Evolutionary conservation across 1,140 invertebrate species (phyloP), one percentile per base, ranked within the genome.

Genomic region (Trachymyrmex cornetzi): DNA sequence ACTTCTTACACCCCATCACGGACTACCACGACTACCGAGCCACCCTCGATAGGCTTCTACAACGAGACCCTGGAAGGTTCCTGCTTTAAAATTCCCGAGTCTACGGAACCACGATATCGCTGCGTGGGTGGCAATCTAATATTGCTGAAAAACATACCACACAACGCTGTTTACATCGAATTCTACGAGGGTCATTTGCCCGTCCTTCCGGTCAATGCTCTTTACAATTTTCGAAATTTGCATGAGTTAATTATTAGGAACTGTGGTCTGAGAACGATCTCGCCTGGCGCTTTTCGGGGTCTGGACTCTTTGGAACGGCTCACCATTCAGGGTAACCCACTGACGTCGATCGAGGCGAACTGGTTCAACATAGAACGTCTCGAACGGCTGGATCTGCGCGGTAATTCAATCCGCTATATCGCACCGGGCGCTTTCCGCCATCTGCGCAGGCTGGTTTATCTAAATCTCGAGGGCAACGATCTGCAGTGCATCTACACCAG

Each of bases 391-490:
- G 91, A 93, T 88, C 34, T 94, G 5, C 91, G 92, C 9, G 90
- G 92, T 9, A 94, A 94, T 30, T 89, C 88, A 9, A 86, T 94
- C 14, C 79, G 67, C 7, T 92, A 93, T 24, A 92, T 94, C n/a
- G 91, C 89, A 7, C 74, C 89, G 0, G 87, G 77, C 22, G 79
- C 91, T 7, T 93, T 94, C 14, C 69, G 80, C 3, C 30, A 89
- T n/a, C 50, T 94, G 12, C 61, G 69, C 12, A 82, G 44, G 12
- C 80, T 94, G 0, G 71, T 82, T 6, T 91, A 93, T 64, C 57
- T 94, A 5, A 93, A 92, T 75, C 75, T 94, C 22, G 90, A 94
- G 9, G 92, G 92, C 0, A 94, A 94, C 63, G 88, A 87, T 48
- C 74, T 94, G 9, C 79, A 81, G 16, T 94, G 93, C n/a, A 92